Base-by-base conservation (phyloP, 2,888 invertebrate genomes). In the Steromphala cineraria region DNA sequence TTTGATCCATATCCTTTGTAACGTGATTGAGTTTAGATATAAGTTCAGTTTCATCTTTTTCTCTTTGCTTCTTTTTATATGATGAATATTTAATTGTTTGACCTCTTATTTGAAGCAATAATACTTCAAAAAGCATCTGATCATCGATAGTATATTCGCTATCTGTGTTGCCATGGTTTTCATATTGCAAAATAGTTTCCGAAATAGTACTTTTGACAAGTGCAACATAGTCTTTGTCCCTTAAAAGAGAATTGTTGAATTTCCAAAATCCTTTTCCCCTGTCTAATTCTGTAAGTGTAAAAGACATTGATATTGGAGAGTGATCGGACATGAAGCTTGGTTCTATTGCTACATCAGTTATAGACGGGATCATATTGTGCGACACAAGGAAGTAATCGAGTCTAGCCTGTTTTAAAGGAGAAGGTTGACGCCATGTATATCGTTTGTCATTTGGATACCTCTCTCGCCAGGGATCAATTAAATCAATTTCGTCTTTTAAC, bases 231-330 rank as follows among this genome's bases (percentile, higher is more conserved):
- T 67, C 31, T 2, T 1, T 55, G 19, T 80, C 76, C 17, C 56
- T 67, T 62, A 80, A 28, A 3, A 80, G 67, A 15, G 76, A 75
- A 15, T 76, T 76, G 67, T 80, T 67, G 36, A 76, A 80, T 46
- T 80, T 80, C 80, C 80, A 80, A 53, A 76, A 80, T 13, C 80
- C 80, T 24, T 75, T 80, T 15, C 52, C 67, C 40, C 52, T 55
- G n/a, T 21, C 67, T 15, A 76, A 40, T 17, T 80, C 10, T 31
- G n/a, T 19, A 15, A 80, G 21, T 74, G 56, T 80, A 74, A 80
- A 17, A n/a, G 46, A 36, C 3, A 80, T 7, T 15, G 55, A 40
- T 3, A 76, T 76, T 40, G 28, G 15, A 0, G 76, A 80, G 28
- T 80, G 76, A 76, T 67, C 76, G 19, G 80, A 75, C 28, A 31